A percentile compares a stretch with the other conserved stretches of the same genome.
Conservation (phyloP, 2,888 invertebrate genomes). For the Vanessa cardui region DNA sequence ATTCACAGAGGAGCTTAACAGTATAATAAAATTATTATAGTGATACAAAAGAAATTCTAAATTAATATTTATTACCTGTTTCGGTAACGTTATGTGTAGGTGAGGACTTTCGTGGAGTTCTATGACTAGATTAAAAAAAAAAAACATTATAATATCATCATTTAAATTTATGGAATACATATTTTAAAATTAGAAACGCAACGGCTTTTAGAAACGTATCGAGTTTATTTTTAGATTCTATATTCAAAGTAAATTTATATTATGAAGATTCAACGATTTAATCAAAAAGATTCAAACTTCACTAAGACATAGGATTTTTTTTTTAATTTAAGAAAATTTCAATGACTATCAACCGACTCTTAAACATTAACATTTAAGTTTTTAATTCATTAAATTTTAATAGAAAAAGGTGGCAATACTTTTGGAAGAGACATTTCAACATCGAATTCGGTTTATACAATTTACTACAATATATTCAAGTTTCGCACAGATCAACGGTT, state of each 20-base stretch:
- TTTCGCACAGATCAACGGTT: constrained; percentile 25
- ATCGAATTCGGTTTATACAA: constrained; percentile 71
- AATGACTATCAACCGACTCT: constrained; percentile 32
- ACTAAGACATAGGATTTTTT: not conserved
- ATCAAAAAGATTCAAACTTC: not conserved
- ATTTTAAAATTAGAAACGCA: not conserved
- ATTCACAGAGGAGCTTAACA: constrained; percentile 7
- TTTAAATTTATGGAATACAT: not conserved
- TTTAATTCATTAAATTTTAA: constrained; percentile 50
- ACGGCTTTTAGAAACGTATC: not conserved
- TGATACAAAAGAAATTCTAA: no score
- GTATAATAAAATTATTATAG: not conserved
- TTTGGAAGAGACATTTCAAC: constrained; percentile 74
- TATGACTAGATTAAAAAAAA: no score
- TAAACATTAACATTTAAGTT: constrained; percentile 26
- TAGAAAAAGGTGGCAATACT: constrained; percentile 74
- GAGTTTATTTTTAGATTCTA: not conserved
- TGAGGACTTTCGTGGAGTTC: no score
- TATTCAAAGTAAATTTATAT: not conserved
- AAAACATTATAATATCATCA: no score
- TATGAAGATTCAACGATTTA: no score
- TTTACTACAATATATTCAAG: constrained; percentile 57
- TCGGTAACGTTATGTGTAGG: no score
- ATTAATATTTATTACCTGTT: no score
- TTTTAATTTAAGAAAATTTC: constrained; percentile 23